Conservation (phyloP, 1,140 invertebrate genomes). For the Magallana gigas region DNA sequence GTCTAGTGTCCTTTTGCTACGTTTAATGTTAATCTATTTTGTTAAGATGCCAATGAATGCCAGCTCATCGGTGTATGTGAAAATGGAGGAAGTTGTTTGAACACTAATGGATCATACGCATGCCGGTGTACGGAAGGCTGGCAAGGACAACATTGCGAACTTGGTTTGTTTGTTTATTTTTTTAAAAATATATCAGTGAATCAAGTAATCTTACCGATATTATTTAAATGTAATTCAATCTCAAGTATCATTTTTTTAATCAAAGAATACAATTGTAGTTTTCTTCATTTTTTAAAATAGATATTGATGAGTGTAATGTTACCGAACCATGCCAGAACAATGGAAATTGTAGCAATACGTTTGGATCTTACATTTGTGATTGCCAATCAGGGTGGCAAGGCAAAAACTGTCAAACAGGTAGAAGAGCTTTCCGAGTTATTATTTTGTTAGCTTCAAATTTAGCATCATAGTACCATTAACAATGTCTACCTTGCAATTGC, state of each 20-base stretch:
- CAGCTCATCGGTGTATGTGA: slow-evolving; percentile 48
- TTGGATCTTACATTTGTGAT: slow-evolving; percentile 41
- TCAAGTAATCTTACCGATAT: too few relatives aligned
- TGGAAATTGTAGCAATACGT: slow-evolving; percentile 49
- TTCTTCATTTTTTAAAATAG: slow-evolving; percentile 15
- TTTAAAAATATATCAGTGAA: background rate
- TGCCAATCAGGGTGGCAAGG: slow-evolving; percentile 53
- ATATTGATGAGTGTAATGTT: slow-evolving; percentile 47
- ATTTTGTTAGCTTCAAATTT: too few relatives aligned
- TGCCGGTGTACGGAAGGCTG: slow-evolving; percentile 96
- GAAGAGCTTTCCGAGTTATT: background rate
- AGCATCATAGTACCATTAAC: background rate
- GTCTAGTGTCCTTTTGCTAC: too few relatives aligned
- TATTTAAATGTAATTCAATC: background rate
- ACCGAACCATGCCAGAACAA: slow-evolving; percentile 44
- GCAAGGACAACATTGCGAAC: slow-evolving; percentile 83
- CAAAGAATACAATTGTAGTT: background rate
- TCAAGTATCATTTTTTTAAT: background rate
- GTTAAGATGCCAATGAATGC: slow-evolving; percentile 42
- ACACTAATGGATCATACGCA: slow-evolving; percentile 82
- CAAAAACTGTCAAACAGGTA: slow-evolving; percentile 47
- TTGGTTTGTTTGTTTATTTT: background rate
- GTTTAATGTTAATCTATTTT: background rate
- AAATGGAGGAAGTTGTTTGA: slow-evolving; percentile 69
- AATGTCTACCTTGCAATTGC: background rate